phyloP scores from a whole-genome alignment of 2,888 invertebrate species.

The Netelia inedita region DNA sequence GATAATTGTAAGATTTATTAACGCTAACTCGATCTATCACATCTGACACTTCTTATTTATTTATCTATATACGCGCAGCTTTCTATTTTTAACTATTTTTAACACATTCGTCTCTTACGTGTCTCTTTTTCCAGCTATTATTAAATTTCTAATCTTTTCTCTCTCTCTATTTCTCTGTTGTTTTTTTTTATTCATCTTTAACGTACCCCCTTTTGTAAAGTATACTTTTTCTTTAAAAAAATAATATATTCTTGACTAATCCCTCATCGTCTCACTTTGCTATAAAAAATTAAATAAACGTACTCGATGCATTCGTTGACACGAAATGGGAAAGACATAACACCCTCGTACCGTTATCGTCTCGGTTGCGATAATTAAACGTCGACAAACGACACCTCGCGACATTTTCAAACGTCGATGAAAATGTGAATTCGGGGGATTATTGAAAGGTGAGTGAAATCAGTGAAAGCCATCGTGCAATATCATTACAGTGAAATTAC shows the following conservation, averaged over 20 bases:
- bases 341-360: conserved; percentile 56
- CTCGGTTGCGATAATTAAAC: conserved; percentile 16
- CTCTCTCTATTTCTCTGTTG: conserved; percentile 12
- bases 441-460: conserved; percentile 66
- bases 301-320: conserved; percentile 57
- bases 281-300: background rate
- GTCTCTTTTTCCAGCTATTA: background rate
- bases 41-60: background rate
- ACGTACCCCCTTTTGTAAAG: background rate
- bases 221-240: background rate
- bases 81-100: conserved; percentile 9
- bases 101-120: background rate
- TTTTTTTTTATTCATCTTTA: background rate
- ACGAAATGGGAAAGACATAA: conserved; percentile 71
- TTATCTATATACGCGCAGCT: conserved; percentile 42
- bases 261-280: background rate
- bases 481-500: conserved; percentile 12
- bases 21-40: conserved; percentile 29
- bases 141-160: conserved; percentile 1
- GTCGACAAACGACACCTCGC: conserved; percentile 33
- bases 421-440: conserved; percentile 43
- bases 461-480: conserved; percentile 25
- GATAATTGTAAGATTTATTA: conserved; percentile 36
- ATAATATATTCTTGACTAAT: background rate
- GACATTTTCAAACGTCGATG: conserved; percentile 38